These are phyloP conservation scores for Pristionchus maxplancki DNA, from an alignment of 2,888 invertebrate species.

Conservation along the genomic window DNA sequence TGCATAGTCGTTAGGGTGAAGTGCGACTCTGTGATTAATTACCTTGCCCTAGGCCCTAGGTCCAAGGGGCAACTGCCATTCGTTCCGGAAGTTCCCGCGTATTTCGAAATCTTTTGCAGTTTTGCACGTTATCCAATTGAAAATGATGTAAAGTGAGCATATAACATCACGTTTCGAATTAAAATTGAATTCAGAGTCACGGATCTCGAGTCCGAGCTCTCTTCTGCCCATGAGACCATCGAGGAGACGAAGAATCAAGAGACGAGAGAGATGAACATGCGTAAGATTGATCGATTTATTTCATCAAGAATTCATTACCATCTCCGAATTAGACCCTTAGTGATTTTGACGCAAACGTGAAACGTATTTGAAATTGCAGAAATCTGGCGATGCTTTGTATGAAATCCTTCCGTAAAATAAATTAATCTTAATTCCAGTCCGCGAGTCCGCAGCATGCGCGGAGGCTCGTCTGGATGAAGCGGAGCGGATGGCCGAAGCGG, in stretches of 20 bases:
- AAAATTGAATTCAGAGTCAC: not conserved
- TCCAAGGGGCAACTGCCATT: not conserved
- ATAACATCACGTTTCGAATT: too few relatives aligned
- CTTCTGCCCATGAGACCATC: not conserved
- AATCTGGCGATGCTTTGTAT: too few relatives aligned
- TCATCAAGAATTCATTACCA: too few relatives aligned
- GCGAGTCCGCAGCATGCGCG: not conserved
- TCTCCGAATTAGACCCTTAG: too few relatives aligned
- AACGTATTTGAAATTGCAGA: not conserved
- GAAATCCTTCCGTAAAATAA: too few relatives aligned
- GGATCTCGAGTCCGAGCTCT: conserved; percentile 11
- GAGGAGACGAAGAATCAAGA: not conserved
- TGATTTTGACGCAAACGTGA: too few relatives aligned
- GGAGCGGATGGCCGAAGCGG: conserved; percentile 42
- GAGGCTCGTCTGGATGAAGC: conserved; percentile 42
- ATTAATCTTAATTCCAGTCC: too few relatives aligned
- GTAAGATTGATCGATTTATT: too few relatives aligned
- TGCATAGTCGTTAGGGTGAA: not conserved
- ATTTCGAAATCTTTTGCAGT: not conserved
- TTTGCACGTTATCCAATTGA: not conserved
- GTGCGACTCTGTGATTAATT: not conserved
- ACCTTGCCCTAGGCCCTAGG: not conserved
- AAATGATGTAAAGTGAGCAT: too few relatives aligned
- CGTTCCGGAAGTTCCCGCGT: not conserved
- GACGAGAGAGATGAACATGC: not conserved